Evolutionary conservation across 2,113 vertebrate genomes (phyloP).

Genomic region (Erpornis zantholeuca): DNA sequence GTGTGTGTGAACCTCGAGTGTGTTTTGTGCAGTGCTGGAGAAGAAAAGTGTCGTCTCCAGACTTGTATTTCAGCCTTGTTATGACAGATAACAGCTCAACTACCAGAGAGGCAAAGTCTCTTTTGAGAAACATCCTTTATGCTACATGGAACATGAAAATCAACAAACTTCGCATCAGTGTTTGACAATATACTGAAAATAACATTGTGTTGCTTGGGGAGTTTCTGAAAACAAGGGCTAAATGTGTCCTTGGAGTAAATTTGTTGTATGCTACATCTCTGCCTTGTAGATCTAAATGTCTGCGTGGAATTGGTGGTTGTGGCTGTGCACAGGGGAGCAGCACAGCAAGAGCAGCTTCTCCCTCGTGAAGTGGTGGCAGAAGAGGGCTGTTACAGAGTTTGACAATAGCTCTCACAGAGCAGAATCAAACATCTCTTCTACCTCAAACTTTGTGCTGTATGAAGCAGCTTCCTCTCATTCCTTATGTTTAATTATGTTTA

Average conservation of each 20-base stretch:
- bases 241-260: neutral
- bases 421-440: neutral
- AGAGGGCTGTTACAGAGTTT: neutral
- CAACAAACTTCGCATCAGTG: neutral
- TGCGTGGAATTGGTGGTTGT: neutral
- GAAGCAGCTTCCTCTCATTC: neutral
- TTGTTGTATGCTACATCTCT: neutral
- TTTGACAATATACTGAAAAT: conserved; percentile 1
- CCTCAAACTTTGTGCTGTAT: neutral
- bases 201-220: neutral
- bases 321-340: neutral
- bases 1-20: neutral
- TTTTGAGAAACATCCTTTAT: neutral
- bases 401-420: neutral
- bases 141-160: neutral
- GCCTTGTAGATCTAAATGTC: neutral
- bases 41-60: neutral
- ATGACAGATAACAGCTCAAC: conserved; percentile 9
- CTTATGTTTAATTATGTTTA: neutral
- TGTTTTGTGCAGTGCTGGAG: neutral
- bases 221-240: neutral
- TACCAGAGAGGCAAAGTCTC: neutral
- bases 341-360: neutral
- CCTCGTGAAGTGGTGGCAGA: neutral
- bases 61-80: neutral